These are phyloP conservation scores for Notothenia coriiceps DNA, from an alignment of 2,113 vertebrate genomes.

Conservation along the genomic window DNA sequence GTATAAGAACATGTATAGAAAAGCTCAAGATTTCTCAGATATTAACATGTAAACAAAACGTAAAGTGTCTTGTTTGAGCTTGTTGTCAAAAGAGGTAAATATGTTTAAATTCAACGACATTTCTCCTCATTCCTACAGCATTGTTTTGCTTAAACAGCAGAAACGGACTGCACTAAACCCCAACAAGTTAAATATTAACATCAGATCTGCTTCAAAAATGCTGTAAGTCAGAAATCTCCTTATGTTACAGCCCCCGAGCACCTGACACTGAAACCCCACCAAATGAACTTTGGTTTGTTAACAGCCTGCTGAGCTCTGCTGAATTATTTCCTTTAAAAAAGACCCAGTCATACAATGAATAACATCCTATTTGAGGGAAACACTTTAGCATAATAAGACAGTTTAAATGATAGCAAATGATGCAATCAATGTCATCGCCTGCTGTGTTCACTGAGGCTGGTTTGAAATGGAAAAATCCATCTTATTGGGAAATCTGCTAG, in stretches of 20 bases:
- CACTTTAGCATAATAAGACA: background rate
- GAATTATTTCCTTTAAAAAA: background rate
- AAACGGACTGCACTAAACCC: background rate
- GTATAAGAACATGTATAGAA: background rate
- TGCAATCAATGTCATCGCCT: background rate
- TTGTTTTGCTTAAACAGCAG: background rate
- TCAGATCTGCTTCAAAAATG: conserved; percentile 40
- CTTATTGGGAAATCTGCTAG: background rate
- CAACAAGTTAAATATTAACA: conserved; percentile 36
- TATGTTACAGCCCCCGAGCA: conserved; percentile 21
- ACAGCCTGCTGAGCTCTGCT: conserved; percentile 15
- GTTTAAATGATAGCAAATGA: background rate
- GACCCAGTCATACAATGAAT: background rate
- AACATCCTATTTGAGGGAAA: background rate
- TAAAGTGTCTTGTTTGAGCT: background rate
- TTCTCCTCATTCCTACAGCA: background rate
- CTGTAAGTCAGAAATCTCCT: conserved; percentile 62
- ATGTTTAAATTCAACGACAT: background rate
- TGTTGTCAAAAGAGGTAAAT: background rate
- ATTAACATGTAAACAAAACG: background rate
- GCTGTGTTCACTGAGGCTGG: background rate
- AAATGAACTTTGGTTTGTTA: conserved; percentile 53
- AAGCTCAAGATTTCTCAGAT: background rate
- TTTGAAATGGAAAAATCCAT: background rate
- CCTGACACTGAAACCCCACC: conserved; percentile 36